Evolutionary conservation across 2,113 vertebrate species (phyloP), one percentile per base, ranked within the genome.

Genomic region (Chascanopsetta lugubris): DNA sequence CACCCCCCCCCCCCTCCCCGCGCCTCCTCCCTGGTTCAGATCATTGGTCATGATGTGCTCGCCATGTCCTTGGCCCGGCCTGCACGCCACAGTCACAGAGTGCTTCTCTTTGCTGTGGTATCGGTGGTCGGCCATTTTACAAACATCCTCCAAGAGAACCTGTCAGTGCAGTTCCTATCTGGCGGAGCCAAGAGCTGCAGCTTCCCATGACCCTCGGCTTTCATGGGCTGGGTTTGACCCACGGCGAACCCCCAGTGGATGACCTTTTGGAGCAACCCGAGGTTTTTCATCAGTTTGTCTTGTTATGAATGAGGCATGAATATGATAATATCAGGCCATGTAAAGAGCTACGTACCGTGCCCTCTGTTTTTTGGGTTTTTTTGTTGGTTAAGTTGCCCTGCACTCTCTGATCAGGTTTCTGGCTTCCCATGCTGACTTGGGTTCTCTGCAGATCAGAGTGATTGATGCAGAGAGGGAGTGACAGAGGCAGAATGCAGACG

Each of bases 121-220:
- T 85, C 72, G 42, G 88, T 66, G 87, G 88, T 90, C 71, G 68
- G 83, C 75, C 65, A 60, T 85, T 86, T 88, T 74, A 79, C 87
- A 86, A 89, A 90, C 81, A 85, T 83, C 74, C 77, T 85, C 85
- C 62, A 58, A 77, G 70, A 79, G 70, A 83, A 89, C 85, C 80
- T 86, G 87, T 85, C 77, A 83, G 65, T 45, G 69, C 67, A 83
- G 83, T 88, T 88, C 59, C 77, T 86, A 84, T 86, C 59, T 66
- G 27, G 34, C 6, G 2, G n/a, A 82, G 85, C 87, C 87, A 87
- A 86, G 69, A 73, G 8, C 69, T 85, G 83, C 69, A 83, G 78
- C 84, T 90, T 90, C 87, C 87, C 89, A 87, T 90, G 87, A 89
- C 73, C 87, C 69, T 80, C 61, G 36, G 83, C 84, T 80, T 85